Percentiles rank a stretch among this genome's conserved stretches.
phyloP scores from a whole-genome alignment of 2,797 vertebrate genomes.

The Botia almorhae region DNA sequence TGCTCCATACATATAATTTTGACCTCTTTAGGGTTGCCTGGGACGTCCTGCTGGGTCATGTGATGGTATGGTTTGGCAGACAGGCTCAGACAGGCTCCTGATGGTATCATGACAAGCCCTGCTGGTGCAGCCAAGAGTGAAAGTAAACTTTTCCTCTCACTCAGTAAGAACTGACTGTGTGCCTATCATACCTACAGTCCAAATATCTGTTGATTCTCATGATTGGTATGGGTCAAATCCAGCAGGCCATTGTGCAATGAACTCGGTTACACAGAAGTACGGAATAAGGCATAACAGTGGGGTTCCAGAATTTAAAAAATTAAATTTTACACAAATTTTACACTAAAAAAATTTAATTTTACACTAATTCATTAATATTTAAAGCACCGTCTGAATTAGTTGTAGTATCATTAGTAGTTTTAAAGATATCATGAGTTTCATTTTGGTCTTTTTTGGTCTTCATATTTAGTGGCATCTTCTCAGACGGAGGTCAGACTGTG shows the following conservation, averaged over 20 bases:
- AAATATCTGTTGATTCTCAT: conserved; percentile 17
- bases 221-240: not conserved
- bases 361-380: no score
- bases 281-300: not conserved
- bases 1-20: conserved; percentile 40
- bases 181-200: conserved; percentile 7
- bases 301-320: not conserved
- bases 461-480: conserved; percentile 37
- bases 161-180: conserved; percentile 10
- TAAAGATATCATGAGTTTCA: not conserved
- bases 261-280: not conserved
- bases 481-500: conserved; percentile 29
- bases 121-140: conserved; percentile 26
- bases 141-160: conserved; percentile 47
- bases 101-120: conserved; percentile 39
- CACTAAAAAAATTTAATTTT: no score
- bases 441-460: not conserved
- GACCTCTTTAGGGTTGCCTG: conserved; percentile 34
- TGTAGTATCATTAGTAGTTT: no score
- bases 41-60: conserved; percentile 50
- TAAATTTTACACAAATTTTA: no score
- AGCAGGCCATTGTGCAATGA: conserved; percentile 14
- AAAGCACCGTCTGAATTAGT: not conserved
- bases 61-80: conserved; percentile 45
- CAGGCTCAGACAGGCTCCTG: conserved; percentile 49